phyloP scores from a whole-genome alignment of 2,888 invertebrate genomes.

The Flabesymbios commensalis region DNA sequence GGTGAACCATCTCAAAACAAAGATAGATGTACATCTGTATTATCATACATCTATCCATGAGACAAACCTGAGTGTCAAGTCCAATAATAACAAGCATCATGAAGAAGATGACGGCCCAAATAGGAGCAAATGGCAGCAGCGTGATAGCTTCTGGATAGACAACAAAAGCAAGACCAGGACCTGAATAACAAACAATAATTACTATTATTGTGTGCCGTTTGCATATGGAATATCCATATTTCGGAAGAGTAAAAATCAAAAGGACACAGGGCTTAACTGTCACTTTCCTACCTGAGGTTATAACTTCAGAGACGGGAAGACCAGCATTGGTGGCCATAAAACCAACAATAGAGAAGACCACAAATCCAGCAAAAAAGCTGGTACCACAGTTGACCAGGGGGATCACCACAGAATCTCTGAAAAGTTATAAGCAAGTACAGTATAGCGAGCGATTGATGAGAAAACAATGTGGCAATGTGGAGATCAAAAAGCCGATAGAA shows the following conservation, averaged over 20 bases:
- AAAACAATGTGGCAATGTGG: not conserved
- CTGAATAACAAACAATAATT: conserved; percentile 12
- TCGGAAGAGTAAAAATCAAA: too few species aligned
- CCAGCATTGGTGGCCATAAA: conserved; percentile 67
- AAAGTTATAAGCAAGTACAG: too few species aligned
- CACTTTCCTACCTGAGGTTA: conserved; percentile 30
- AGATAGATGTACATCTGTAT: too few species aligned
- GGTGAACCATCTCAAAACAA: too few species aligned
- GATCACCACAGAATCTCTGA: conserved; percentile 41
- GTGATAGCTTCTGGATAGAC: conserved; percentile 42
- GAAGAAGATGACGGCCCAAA: conserved; percentile 42
- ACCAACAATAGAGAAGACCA: conserved; percentile 63
- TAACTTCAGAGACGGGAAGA: conserved; percentile 42
- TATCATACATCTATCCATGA: too few species aligned
- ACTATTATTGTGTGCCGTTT: too few species aligned
- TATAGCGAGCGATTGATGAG: not conserved
- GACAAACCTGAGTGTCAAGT: conserved; percentile 38
- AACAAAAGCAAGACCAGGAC: conserved; percentile 40
- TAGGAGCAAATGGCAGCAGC: conserved; percentile 37
- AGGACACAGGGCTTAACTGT: not conserved
- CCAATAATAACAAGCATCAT: conserved; percentile 39
- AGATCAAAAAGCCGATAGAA: not conserved
- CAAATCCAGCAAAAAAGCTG: conserved; percentile 46
- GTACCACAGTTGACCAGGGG: conserved; percentile 45
- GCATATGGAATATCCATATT: too few species aligned